Conservation (phyloP, 1,140 invertebrate species). For the Ditylenchus dipsaci region DNA sequence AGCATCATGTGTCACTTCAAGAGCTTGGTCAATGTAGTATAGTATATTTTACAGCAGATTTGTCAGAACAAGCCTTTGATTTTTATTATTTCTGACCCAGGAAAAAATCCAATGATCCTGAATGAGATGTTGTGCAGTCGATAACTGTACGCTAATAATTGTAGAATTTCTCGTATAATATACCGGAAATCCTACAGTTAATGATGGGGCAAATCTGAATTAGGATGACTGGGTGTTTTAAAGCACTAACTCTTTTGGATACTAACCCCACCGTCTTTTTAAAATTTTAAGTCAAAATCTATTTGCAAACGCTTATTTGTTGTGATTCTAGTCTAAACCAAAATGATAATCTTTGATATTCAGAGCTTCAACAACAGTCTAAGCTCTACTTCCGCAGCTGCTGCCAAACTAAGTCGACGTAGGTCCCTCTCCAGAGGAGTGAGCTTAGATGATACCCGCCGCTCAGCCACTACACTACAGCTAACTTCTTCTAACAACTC, state of each 20-base stretch:
- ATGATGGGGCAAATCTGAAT: background rate
- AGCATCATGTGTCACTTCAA: conserved; percentile 11
- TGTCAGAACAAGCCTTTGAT: background rate
- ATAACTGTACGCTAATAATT: no score
- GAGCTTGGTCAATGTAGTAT: conserved; percentile 9
- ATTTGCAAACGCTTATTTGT: background rate
- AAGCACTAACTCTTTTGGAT: background rate
- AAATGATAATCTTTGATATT: background rate
- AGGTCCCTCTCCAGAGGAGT: background rate
- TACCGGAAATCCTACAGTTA: no score
- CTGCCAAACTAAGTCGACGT: conserved; percentile 1
- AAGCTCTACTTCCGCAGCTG: background rate
- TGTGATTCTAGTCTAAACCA: no score
- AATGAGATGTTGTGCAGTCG: no score
- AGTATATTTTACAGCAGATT: background rate
- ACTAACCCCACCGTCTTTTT: no score
- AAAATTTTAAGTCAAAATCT: no score
- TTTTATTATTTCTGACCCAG: no score
- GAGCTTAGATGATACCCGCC: background rate
- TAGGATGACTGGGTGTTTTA: no score
- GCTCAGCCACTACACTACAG: background rate
- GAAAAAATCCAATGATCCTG: no score
- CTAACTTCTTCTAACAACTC: background rate
- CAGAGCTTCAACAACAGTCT: conserved; percentile 1
- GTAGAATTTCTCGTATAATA: no score